These are phyloP conservation scores for Ceratina japonica DNA, from an alignment of 1,140 invertebrate genomes.

Conservation along the genomic window DNA sequence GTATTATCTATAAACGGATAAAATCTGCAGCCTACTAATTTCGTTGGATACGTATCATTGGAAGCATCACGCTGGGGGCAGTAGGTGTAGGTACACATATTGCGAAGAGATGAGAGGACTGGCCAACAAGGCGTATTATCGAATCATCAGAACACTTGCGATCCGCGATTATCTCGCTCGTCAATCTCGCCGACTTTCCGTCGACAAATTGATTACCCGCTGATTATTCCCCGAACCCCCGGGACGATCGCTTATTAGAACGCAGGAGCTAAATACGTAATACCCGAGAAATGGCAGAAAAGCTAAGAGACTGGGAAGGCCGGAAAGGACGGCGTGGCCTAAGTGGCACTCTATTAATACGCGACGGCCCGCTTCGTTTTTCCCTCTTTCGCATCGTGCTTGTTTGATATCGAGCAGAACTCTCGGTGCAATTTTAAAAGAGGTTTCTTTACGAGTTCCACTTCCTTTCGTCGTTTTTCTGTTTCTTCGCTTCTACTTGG, in stretches of 20 bases:
- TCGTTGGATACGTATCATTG: too few relatives aligned
- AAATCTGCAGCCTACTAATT: too few relatives aligned
- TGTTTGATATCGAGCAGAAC: not conserved
- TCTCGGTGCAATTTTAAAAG: not conserved
- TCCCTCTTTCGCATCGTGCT: not conserved
- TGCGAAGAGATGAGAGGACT: too few relatives aligned
- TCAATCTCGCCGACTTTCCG: conserved; percentile 42
- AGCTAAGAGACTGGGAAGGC: conserved; percentile 7
- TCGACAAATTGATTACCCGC: conserved; percentile 46
- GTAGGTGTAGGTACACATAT: too few relatives aligned
- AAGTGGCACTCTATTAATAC: conserved; percentile 22
- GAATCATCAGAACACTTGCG: conserved; percentile 20
- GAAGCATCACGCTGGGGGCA: too few relatives aligned
- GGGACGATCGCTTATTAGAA: conserved; percentile 40
- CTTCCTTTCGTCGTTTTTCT: not conserved
- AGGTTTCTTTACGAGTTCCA: not conserved
- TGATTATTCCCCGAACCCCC: conserved; percentile 34
- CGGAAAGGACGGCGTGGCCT: not conserved
- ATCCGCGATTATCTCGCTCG: conserved; percentile 34
- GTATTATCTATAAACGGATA: too few relatives aligned
- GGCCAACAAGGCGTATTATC: conserved; percentile 24
- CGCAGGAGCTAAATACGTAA: conserved; percentile 25
- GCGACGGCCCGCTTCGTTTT: not conserved
- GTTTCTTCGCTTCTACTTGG: not conserved
- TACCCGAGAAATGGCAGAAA: conserved; percentile 29